Evolutionary conservation across 2,797 vertebrate genomes (phyloP), one percentile per base, ranked within the genome.

Genomic region (Craterocephalus amniculus): DNA sequence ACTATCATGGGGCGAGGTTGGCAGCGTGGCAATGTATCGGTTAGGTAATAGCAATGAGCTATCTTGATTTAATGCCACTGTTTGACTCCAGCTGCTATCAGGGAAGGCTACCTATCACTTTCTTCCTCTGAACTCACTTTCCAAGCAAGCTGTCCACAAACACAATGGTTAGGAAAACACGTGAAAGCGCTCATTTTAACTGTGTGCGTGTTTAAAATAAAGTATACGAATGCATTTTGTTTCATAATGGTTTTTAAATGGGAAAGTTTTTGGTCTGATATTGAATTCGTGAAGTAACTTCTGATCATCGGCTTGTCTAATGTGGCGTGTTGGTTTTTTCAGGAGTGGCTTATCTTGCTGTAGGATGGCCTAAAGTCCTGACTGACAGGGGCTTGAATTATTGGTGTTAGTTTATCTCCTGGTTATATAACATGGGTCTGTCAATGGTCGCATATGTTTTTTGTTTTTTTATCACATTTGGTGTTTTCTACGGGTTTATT

Each of bases 231-330:
- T 36, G 3, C 4, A 11, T 0, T 12, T 0, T 55, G 63, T 79
- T 81, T 71, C 1, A 4, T 57, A 1, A 16, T 70, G 3, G 66
- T 76, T 72, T 45, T 45, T 45, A 8, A 2, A 48, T 67, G 40
- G 43, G 78, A 86, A 91, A 88, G 80, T 91, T 92, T 90, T 67
- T 63, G 64, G 49, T 13, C 56, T 84, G 84, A 84, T 84, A 85
- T 83, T 81, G 83, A 51, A n/a, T 60, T 20, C 20, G n/a, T 45
- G 3, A 38, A 78, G 65, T 77, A 78, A 73, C 64, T 75, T 56
- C 67, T 38, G 80, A 79, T 83, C 81, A 64, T 81, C 58, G 74
- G 83, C 67, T 66, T 68, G 74, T 79, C 60, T 69, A 70, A 74
- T 79, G 73, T 72, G 78, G 72, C 10, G 67, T 85, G 85, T 73